Evolutionary conservation across 2,113 vertebrate genomes (phyloP).

Genomic region (Fregetta grallaria): DNA sequence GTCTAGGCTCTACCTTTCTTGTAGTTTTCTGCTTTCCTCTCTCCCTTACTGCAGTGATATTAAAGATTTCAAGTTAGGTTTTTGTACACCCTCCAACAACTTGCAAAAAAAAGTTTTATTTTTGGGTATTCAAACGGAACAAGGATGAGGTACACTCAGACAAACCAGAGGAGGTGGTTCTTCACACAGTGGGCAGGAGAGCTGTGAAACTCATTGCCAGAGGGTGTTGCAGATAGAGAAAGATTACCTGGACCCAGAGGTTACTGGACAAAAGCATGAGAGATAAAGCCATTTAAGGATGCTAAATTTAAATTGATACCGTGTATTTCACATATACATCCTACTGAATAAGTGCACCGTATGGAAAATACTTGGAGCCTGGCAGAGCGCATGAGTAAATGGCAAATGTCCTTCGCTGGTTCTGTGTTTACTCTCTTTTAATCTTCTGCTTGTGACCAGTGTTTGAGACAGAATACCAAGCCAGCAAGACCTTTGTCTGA

Average conservation of each 20-base stretch:
- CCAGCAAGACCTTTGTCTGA: neutral
- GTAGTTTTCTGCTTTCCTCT: neutral
- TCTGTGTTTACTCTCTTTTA: neutral
- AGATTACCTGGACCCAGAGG: neutral
- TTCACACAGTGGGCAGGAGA: neutral
- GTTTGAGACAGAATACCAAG: neutral
- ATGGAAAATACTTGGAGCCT: neutral
- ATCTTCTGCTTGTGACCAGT: neutral
- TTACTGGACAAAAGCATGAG: neutral
- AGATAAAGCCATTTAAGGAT: neutral
- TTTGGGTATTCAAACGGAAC: neutral
- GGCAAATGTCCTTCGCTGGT: neutral
- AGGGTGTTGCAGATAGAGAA: neutral
- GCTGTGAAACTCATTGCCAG: neutral
- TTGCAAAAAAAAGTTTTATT: neutral
- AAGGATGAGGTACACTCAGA: neutral
- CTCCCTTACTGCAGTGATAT: neutral
- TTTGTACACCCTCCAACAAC: neutral
- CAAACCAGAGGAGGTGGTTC: neutral
- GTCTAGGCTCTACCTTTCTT: neutral
- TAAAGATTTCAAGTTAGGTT: neutral
- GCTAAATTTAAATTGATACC: neutral
- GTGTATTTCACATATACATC: neutral
- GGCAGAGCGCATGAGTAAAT: neutral
- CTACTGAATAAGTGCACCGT: accelerated